These are phyloP conservation scores for Spinibarbus caldwelli DNA, from an alignment of 2,797 vertebrate genomes.

Conservation along the genomic window DNA sequence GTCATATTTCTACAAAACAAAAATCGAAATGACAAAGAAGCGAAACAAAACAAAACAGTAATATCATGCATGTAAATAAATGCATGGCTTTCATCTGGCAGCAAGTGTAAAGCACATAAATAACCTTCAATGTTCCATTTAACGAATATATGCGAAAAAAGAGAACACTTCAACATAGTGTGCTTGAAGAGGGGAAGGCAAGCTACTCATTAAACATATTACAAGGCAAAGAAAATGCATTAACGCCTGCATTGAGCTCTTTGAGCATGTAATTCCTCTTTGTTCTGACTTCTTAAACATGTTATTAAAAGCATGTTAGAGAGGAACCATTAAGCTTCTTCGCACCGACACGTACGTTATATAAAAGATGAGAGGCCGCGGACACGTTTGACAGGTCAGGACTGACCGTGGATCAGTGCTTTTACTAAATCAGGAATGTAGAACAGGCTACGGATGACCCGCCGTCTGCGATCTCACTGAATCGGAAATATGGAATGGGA, in stretches of 20 bases:
- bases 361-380: background rate
- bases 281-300: conserved; percentile 52
- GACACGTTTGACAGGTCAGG: conserved; percentile 34
- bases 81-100: conserved; percentile 28
- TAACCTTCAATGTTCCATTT: conserved; percentile 41
- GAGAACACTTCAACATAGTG: conserved; percentile 50
- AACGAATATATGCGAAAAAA: conserved; percentile 28
- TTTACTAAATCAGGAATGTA: conserved; percentile 42
- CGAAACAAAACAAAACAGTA: background rate
- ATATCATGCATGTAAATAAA: background rate
- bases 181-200: conserved; percentile 42
- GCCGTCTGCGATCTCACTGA: conserved; percentile 7
- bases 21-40: background rate
- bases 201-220: conserved; percentile 61
- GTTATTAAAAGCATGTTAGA: conserved; percentile 56
- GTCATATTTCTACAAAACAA: background rate
- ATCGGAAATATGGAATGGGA: conserved; percentile 50
- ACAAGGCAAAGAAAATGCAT: conserved; percentile 51
- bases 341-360: conserved; percentile 6
- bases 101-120: conserved; percentile 43
- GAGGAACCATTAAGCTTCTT: conserved; percentile 47
- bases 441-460: conserved; percentile 38
- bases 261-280: conserved; percentile 57
- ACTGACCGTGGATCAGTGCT: conserved; percentile 14
- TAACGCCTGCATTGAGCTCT: conserved; percentile 55